Evolutionary conservation across 1,140 invertebrate genomes (phyloP), one percentile per base, ranked within the genome.

Genomic region (Radopholus similis): DNA sequence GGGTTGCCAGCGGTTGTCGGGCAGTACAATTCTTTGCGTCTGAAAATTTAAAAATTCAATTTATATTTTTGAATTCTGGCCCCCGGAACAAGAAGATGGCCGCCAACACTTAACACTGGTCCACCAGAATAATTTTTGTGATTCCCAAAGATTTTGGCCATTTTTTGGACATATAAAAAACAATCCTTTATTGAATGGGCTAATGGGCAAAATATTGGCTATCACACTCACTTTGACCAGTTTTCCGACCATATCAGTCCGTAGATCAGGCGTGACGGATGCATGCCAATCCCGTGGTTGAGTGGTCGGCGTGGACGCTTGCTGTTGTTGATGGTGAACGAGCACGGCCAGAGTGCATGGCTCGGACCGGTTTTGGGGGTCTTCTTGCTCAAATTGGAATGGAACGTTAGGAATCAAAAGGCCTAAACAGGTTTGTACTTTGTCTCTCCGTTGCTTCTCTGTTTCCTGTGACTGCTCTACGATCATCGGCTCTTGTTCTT

Each of bases 241-340:
- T 87, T 98, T 98, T 85, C 97, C 92, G 76, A 98, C 95, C 76
- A 99, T 88, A 85, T 98, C 95, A 86, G 96, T 97, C 83, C 96
- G 88, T 80, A 98, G 87, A 87, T 97, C 95, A 65, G 90, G 89
- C 38, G 92, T 97, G 54, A 98, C 93, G 72, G 90, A 90, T 81
- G 93, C 89, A 83, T 97, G 95, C 96, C 96, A 99, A 82, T 97
- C 93, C 85, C 97, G 96, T 11, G 40, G 23, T 28, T 62, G 49
- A n/a, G 42, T 28, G 30, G 76, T 75, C 21, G 77, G 67, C 44
- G 80, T 78, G n/a, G 76, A 78, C 11, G 86, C n/a, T 99, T 94
- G 77, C 92, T 91, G 83, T 98, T 97, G 95, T 98, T 98, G 0
- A 93, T 97, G 82, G 91, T 90, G 85, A 96, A 99, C 83, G 98